phyloP scores from a whole-genome alignment of 2,113 vertebrate genomes.

The Brachyhypopomus occidentalis region DNA sequence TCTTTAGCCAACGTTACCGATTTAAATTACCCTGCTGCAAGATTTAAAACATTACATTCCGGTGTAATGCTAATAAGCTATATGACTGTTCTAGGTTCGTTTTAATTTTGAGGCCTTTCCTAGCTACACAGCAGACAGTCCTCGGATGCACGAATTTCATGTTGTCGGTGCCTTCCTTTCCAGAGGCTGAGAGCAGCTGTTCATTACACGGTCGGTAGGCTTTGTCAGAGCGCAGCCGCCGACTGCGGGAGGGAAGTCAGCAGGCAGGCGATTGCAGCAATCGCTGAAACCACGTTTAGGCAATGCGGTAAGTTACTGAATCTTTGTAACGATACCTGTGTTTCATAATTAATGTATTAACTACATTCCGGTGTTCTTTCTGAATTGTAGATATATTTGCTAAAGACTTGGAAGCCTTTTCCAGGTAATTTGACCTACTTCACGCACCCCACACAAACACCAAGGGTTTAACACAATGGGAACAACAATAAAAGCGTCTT shows the following conservation, averaged over 20 bases:
- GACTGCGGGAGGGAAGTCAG: conserved; percentile 76
- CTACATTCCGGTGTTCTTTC: conserved; percentile 20
- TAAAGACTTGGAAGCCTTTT: conserved; percentile 91
- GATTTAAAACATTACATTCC: no score
- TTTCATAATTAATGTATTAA: neutral
- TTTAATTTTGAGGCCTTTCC: no score
- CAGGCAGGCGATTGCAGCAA: conserved; percentile 81
- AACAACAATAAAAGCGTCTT: neutral
- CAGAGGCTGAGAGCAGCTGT: conserved; percentile 89
- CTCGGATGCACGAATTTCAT: no score
- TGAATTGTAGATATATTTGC: conserved; percentile 85
- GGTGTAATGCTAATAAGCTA: no score
- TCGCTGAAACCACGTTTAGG: conserved; percentile 85
- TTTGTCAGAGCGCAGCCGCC: conserved; percentile 75
- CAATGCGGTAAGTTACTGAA: conserved; percentile 82
- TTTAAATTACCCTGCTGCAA: no score
- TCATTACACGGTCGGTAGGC: conserved; percentile 81
- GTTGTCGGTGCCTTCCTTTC: neutral
- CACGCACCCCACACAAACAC: neutral
- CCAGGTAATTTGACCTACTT: conserved; percentile 76
- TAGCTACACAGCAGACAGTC: no score
- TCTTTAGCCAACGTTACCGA: no score
- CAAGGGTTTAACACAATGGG: no score
- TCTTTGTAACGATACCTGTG: neutral
- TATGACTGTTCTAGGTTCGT: no score